Base-by-base conservation (phyloP, 2,888 invertebrate species). In the Watsonalla binaria region DNA sequence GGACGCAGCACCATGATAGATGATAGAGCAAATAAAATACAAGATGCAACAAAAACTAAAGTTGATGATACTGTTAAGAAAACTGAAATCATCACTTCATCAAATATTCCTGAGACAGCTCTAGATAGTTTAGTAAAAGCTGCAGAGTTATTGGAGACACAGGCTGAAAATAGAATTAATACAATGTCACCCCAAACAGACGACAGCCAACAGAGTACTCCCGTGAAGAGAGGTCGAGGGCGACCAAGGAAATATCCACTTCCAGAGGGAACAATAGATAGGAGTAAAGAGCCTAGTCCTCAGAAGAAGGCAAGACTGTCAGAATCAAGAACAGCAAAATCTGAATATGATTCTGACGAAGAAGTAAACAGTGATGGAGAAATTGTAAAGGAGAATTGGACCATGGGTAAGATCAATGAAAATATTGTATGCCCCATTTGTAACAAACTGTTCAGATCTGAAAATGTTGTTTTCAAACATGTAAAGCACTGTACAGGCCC, bases 341-440 rank as follows among this genome's bases (percentile, higher is more conserved):
- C 53, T 39, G 66, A 73, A 39, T 80, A 78, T 39, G 82, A 84
- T 39, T 14, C 37, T 47, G 85, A 82, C 49, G 80, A 78, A 14
- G 76, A 79, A 14, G 69, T 71, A 5, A 74, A 68, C 52, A 76
- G 68, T 54, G 78, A 75, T 24, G 80, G 74, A 37, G 83, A 74
- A 68, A 74, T 84, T 7, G 70, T 88, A 6, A 80, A 77, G 70
- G 89, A 87, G 74, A 90, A 90, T 67, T 90, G 90, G 90, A 90
- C 90, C 2, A 89, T 90, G 89, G 91, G 91, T n/a, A 91, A 90
- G 78, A 91, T 91, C 47, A 89, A 91, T 66, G 90, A 91, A 66
- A 89, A 90, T 58, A 90, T 91, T 47, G 81, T 90, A 15, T 91
- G 91, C 58, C 91, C 91, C 8, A 91, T 91, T 58, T 91, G 91